phyloP scores from a whole-genome alignment of 2,113 vertebrate species.

The Daboia siamensis region DNA sequence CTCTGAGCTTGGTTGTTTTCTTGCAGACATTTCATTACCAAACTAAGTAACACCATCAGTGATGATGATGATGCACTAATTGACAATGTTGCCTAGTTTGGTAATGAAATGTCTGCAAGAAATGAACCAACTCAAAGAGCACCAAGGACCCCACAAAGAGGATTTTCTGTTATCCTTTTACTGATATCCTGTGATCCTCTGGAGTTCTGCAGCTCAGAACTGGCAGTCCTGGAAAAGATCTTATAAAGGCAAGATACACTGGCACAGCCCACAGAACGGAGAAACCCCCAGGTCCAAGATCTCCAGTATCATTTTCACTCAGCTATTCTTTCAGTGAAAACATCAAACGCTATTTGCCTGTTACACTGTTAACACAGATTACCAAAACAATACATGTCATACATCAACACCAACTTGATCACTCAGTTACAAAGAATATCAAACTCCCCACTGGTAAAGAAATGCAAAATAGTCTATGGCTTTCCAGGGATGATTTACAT shows the following conservation, averaged over 20 bases:
- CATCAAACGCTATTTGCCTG: neutral
- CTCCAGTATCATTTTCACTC: neutral
- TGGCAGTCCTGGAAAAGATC: neutral
- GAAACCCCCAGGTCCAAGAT: neutral
- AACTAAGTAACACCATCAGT: neutral
- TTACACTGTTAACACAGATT: neutral
- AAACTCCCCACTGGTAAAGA: neutral
- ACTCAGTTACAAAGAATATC: neutral
- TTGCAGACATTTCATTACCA: neutral
- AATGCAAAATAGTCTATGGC: neutral
- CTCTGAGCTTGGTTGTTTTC: neutral
- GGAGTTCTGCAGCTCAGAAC: neutral
- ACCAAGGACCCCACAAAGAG: neutral
- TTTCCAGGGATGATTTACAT: neutral
- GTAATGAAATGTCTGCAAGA: neutral
- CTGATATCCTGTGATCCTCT: neutral
- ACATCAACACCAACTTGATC: neutral
- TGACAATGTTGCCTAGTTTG: neutral
- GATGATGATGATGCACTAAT: neutral
- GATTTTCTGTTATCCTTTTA: neutral
- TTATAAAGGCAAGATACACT: neutral
- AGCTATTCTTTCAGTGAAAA: neutral
- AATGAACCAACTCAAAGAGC: neutral
- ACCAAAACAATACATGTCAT: neutral
- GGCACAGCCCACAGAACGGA: neutral